These are phyloP conservation scores for Macaria notata DNA, from an alignment of 2,888 invertebrate species.

Conservation along the genomic window DNA sequence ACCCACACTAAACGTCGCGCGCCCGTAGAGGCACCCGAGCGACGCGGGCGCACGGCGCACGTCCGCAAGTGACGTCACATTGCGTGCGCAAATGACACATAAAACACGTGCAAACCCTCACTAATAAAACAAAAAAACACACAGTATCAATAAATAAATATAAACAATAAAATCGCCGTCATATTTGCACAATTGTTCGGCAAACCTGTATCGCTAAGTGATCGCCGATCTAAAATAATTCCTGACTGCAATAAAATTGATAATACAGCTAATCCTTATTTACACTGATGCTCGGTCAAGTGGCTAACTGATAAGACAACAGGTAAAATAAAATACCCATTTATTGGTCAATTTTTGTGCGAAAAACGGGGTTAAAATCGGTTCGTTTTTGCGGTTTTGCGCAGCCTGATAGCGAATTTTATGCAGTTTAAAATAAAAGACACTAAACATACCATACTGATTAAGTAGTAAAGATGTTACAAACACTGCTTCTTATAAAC, in stretches of 20 bases:
- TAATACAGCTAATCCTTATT: constrained; percentile 75
- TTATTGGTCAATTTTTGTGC: constrained; percentile 59
- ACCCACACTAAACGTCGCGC: too few species aligned
- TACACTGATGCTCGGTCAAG: constrained; percentile 71
- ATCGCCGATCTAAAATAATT: constrained; percentile 61
- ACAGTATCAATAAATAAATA: constrained; percentile 52
- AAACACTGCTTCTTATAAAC: too few species aligned
- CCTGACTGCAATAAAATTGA: constrained; percentile 68
- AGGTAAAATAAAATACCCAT: constrained; percentile 56
- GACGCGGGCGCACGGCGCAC: constrained; percentile 5
- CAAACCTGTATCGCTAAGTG: constrained; percentile 43
- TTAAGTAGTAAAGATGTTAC: too few species aligned
- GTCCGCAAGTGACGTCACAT: constrained; percentile 26
- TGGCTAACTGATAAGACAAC: constrained; percentile 68
- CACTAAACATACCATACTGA: too few species aligned
- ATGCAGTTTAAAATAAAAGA: too few species aligned
- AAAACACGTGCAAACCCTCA: constrained; percentile 34
- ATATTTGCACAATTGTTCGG: constrained; percentile 74
- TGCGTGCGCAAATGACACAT: background rate
- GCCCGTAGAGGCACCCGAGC: too few species aligned
- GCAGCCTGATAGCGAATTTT: background rate
- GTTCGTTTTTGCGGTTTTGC: constrained; percentile 25
- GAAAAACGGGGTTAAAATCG: constrained; percentile 42
- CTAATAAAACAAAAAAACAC: constrained; percentile 35
- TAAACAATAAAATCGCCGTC: constrained; percentile 41